phyloP scores from a whole-genome alignment of 1,140 invertebrate genomes.

The Helicorthomorpha holstii region DNA sequence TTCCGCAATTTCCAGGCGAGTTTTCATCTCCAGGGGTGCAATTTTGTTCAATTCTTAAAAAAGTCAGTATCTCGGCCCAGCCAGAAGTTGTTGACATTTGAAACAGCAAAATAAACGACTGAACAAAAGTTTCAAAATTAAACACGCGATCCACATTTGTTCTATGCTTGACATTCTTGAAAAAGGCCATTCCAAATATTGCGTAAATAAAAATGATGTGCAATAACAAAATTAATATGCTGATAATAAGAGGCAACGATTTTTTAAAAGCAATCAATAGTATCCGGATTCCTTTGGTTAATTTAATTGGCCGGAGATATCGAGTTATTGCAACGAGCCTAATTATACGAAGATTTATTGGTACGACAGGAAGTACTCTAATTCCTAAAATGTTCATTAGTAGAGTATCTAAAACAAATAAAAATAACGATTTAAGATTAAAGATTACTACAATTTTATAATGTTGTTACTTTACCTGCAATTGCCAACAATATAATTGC shows the following conservation, averaged over 20 bases:
- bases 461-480: conserved; percentile 48
- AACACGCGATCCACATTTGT: conserved; percentile 90
- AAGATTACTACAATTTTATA: neutral
- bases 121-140: conserved; percentile 96
- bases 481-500: conserved; percentile 97
- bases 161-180: conserved; percentile 83
- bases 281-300: conserved; percentile 92
- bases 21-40: conserved; percentile 73
- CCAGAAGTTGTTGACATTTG: conserved; percentile 97
- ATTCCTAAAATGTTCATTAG: conserved; percentile 89
- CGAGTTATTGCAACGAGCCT: conserved; percentile 94
- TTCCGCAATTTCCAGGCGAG: conserved; percentile 77
- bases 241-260: conserved; percentile 93
- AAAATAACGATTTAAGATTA: conserved; percentile 14
- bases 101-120: conserved; percentile 94
- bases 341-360: conserved; percentile 88
- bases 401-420: conserved; percentile 57
- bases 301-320: conserved; percentile 89
- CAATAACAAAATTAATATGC: conserved; percentile 93
- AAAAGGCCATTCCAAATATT: conserved; percentile 98
- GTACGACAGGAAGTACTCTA: conserved; percentile 96
- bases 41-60: conserved; percentile 87
- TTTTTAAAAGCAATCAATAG: conserved; percentile 92
- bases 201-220: conserved; percentile 99
- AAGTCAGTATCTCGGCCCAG: conserved; percentile 88